Percentiles rank a stretch among this genome's conserved stretches.
phyloP scores from a whole-genome alignment of 2,113 vertebrate species.

The Eupsittula cactorum region DNA sequence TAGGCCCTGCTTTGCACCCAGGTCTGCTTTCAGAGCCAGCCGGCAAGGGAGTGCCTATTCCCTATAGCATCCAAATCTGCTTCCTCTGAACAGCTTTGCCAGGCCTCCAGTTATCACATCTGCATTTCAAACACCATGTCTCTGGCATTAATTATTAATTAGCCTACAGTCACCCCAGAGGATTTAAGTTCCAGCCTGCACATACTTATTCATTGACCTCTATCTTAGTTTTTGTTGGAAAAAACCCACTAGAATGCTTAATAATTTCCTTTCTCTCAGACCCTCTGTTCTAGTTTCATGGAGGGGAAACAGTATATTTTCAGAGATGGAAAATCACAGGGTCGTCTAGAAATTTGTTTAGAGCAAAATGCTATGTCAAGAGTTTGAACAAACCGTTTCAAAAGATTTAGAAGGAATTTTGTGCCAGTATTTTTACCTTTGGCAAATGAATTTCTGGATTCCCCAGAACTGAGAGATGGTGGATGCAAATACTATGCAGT shows the following conservation, averaged over 20 bases:
- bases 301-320: conserved; percentile 67
- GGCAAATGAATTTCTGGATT: conserved; percentile 55
- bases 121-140: conserved; percentile 98
- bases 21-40: conserved; percentile 82
- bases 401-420: conserved; percentile 57
- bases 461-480: conserved; percentile 6
- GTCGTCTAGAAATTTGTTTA: conserved; percentile 67
- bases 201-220: conserved; percentile 91
- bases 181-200: conserved; percentile 90
- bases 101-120: conserved; percentile 96
- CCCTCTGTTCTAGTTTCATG: conserved; percentile 72
- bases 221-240: conserved; percentile 82
- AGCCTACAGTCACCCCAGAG: conserved; percentile 97
- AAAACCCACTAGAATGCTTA: conserved; percentile 78
- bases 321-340: conserved; percentile 65
- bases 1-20: conserved; percentile 85
- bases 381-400: conserved; percentile 33
- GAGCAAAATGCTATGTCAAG: conserved; percentile 64
- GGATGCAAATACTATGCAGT: neutral
- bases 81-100: conserved; percentile 91
- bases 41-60: conserved; percentile 85
- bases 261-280: conserved; percentile 81
- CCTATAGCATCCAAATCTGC: conserved; percentile 84
- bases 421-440: conserved; percentile 48
- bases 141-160: conserved; percentile 99